These are phyloP conservation scores for Capreolus pygargus DNA, from an alignment of 2,113 vertebrate species.

Conservation along the genomic window DNA sequence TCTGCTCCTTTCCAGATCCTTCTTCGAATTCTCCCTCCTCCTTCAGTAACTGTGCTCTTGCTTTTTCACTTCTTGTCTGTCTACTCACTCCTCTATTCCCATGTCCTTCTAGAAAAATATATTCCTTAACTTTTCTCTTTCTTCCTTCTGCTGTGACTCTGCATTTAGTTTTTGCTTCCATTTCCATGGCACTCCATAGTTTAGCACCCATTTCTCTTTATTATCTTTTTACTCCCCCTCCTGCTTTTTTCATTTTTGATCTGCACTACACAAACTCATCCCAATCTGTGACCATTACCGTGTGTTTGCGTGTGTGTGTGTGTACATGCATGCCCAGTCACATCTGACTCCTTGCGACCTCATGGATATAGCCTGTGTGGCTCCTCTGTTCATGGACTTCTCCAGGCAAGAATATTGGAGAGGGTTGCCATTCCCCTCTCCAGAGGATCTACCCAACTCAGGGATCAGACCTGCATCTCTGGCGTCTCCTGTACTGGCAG, in stretches of 20 bases:
- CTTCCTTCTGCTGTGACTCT: not conserved
- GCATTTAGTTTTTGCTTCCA: not conserved
- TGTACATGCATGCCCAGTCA: accelerated
- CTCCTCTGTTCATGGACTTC: not conserved
- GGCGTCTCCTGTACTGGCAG: not conserved
- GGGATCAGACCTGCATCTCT: not conserved
- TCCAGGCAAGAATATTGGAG: not conserved
- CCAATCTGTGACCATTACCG: not conserved
- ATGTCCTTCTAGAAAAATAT: not conserved
- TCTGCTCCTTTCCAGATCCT: not conserved
- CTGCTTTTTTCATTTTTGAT: not conserved
- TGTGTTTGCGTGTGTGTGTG: not conserved
- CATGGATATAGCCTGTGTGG: not conserved
- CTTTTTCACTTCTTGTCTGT: not conserved
- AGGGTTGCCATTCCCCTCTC: not conserved
- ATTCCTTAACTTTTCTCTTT: not conserved
- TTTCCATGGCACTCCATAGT: not conserved
- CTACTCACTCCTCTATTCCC: not conserved
- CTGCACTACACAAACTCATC: not conserved
- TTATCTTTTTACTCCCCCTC: not conserved
- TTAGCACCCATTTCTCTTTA: not conserved
- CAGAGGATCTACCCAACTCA: not conserved
- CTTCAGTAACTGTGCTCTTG: not conserved
- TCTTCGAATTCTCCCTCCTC: not conserved
- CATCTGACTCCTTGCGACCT: not conserved